Percentiles rank a stretch among this genome's conserved stretches.
These are phyloP conservation scores for Diplazon laetatorius DNA, from an alignment of 2,888 invertebrate species.

Conservation along the genomic window DNA sequence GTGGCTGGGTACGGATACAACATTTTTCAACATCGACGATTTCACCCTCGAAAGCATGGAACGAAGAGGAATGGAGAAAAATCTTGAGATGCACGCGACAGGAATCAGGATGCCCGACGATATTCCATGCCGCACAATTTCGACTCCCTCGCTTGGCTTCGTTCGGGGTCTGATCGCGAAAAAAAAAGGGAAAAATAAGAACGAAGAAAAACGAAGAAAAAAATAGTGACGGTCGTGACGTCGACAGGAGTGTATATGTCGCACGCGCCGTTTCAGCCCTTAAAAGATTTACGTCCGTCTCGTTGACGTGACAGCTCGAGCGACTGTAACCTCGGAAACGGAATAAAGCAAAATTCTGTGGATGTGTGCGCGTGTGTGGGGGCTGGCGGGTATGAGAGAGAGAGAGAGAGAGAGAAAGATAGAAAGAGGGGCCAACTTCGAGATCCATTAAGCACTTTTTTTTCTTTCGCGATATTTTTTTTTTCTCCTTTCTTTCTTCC, in stretches of 20 bases:
- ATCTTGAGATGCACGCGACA: constrained; percentile 34
- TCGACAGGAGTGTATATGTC: constrained; percentile 22
- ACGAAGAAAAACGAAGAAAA: too few relatives aligned
- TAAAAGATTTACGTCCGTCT: constrained; percentile 53
- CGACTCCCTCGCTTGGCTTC: background rate
- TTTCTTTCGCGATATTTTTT: background rate
- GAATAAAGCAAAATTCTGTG: constrained; percentile 16
- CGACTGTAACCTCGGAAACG: constrained; percentile 10
- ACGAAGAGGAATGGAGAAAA: constrained; percentile 25
- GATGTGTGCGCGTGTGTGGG: background rate
- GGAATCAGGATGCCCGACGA: constrained; percentile 14
- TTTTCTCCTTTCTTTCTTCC: background rate
- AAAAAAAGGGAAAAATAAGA: constrained; percentile 27
- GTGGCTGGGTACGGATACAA: too few relatives aligned
- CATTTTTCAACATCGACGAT: constrained; percentile 31
- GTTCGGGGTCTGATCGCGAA: constrained; percentile 29
- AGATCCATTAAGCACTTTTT: constrained; percentile 30
- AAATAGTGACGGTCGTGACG: constrained; percentile 35
- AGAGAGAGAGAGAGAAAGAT: background rate
- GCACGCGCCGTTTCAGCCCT: constrained; percentile 15
- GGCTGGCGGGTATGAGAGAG: background rate
- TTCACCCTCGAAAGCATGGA: background rate
- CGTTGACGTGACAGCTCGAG: background rate
- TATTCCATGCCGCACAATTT: constrained; percentile 29
- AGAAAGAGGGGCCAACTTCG: too few relatives aligned